These are phyloP conservation scores for Thamnaconus septentrionalis DNA, from an alignment of 2,113 vertebrate species.

Conservation along the genomic window DNA sequence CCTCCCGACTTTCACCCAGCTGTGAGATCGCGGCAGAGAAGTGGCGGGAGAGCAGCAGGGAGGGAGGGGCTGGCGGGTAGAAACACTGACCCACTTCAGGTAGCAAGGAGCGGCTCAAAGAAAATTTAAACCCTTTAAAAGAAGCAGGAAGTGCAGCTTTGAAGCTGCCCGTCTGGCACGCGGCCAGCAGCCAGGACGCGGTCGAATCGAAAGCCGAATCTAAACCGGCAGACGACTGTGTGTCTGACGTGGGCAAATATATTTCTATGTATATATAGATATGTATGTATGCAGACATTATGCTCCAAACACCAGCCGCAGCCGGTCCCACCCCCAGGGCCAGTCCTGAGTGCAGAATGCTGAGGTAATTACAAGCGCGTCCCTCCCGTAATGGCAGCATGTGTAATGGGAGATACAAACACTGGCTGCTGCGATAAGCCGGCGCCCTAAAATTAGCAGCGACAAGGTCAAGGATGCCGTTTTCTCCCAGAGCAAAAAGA, in stretches of 20 bases:
- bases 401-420: constrained; percentile 75
- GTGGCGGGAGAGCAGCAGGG: constrained; percentile 9
- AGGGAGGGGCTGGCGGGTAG: not conserved
- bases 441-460: constrained; percentile 68
- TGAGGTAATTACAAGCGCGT: constrained; percentile 55
- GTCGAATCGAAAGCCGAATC: constrained; percentile 24
- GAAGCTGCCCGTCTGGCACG: not conserved
- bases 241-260: too few species aligned
- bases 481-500: constrained; percentile 64
- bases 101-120: constrained; percentile 13
- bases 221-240: too few species aligned
- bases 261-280: too few species aligned
- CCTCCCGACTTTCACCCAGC: constrained; percentile 50
- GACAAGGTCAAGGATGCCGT: constrained; percentile 69
- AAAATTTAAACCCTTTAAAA: constrained; percentile 32
- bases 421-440: constrained; percentile 63
- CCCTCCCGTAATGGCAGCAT: constrained; percentile 67
- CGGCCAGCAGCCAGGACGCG: too few species aligned
- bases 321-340: constrained; percentile 10
- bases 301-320: too few species aligned
- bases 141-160: constrained; percentile 19
- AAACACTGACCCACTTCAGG: constrained; percentile 50
- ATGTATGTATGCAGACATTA: constrained; percentile 3
- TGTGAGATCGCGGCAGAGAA: constrained; percentile 43
- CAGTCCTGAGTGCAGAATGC: constrained; percentile 28